phyloP scores from a whole-genome alignment of 2,797 vertebrate genomes.

The Odontamblyopus rebecca region DNA sequence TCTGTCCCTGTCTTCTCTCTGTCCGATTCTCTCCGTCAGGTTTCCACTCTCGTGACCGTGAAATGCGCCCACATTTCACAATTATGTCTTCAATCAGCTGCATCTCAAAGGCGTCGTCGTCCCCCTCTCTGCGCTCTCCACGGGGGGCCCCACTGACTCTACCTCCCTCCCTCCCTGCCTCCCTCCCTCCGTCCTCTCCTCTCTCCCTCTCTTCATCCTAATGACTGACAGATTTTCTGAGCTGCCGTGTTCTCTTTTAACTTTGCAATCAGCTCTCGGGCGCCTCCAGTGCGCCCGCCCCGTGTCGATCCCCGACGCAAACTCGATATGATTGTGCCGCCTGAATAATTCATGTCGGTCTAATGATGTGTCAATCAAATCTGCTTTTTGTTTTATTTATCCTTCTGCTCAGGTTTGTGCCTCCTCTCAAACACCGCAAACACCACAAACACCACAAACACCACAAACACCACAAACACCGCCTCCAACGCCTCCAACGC shows the following conservation, averaged over 20 bases:
- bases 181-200: background rate
- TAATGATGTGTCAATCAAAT: slow-evolving; percentile 76
- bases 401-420: slow-evolving; percentile 56
- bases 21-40: background rate
- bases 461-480: no score
- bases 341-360: slow-evolving; percentile 76
- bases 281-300: slow-evolving; percentile 44
- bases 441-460: no score
- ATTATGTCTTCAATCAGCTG: slow-evolving; percentile 79
- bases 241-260: slow-evolving; percentile 54
- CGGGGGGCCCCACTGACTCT: slow-evolving; percentile 58
- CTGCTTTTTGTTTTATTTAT: slow-evolving; percentile 74
- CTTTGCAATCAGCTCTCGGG: slow-evolving; percentile 64
- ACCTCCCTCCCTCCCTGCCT: slow-evolving; percentile 5
- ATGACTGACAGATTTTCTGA: slow-evolving; percentile 67
- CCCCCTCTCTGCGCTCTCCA: slow-evolving; percentile 52
- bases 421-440: slow-evolving; percentile 32
- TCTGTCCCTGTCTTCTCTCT: background rate
- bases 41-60: slow-evolving; percentile 74
- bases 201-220: slow-evolving; percentile 34
- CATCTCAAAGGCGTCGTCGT: slow-evolving; percentile 63
- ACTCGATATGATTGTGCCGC: slow-evolving; percentile 70
- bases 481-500: slow-evolving; percentile 24
- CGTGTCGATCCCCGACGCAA: slow-evolving; percentile 67
- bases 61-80: slow-evolving; percentile 74